Conservation (phyloP, 2,888 invertebrate genomes). For the Metalampra italica region DNA sequence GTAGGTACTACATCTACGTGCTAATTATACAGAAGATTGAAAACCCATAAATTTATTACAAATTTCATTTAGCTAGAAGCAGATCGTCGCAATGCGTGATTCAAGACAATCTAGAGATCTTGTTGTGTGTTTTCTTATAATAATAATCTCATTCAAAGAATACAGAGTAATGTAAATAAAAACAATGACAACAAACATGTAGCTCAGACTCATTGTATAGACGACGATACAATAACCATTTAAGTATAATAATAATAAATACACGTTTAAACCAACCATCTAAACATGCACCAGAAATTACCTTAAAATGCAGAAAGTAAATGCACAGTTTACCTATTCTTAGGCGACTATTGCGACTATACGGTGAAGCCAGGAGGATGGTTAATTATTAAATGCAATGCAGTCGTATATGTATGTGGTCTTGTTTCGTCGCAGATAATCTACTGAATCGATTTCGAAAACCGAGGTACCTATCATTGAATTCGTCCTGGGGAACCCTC, state of each 20-base stretch:
- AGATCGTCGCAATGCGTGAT: neutral
- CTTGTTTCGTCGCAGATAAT: too few relatives aligned
- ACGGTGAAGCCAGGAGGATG: too few relatives aligned
- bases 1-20: too few relatives aligned
- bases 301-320: neutral
- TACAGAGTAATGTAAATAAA: constrained; percentile 1
- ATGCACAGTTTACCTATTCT: neutral
- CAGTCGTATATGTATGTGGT: too few relatives aligned
- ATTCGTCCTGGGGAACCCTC: too few relatives aligned
- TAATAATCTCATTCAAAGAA: neutral
- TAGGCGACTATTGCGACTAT: too few relatives aligned
- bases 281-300: neutral
- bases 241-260: constrained; percentile 21
- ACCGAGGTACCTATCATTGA: too few relatives aligned
- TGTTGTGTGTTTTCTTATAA: neutral
- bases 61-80: too few relatives aligned
- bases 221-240: constrained; percentile 19
- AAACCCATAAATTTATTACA: too few relatives aligned
- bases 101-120: neutral
- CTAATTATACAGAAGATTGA: too few relatives aligned
- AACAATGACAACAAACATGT: constrained; percentile 13
- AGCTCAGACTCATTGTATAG: constrained; percentile 21
- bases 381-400: too few relatives aligned
- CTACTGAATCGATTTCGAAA: too few relatives aligned
- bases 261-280: constrained; percentile 12